phyloP scores from a whole-genome alignment of 2,888 invertebrate genomes.

The Frankliniella fusca region DNA sequence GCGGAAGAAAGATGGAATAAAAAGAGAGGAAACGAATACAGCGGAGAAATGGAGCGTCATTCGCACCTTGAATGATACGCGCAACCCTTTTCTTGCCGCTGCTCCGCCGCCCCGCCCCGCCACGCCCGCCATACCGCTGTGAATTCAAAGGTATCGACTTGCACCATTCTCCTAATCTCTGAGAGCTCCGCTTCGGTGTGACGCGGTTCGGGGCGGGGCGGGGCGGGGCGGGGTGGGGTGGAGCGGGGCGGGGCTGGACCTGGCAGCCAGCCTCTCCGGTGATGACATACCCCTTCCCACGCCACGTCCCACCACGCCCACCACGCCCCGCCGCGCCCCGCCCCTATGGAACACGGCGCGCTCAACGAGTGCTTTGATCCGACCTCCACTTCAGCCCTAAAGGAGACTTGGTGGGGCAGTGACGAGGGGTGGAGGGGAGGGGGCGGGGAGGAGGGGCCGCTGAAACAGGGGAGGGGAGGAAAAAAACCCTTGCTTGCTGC shows the following conservation, averaged over 20 bases:
- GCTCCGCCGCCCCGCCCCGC: not conserved
- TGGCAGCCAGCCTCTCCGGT: not conserved
- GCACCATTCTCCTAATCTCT: constrained; percentile 16
- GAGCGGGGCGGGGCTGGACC: not conserved
- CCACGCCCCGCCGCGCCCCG: not conserved
- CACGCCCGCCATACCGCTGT: not conserved
- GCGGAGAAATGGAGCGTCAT: not conserved
- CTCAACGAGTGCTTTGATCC: constrained; percentile 19
- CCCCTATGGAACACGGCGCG: not conserved
- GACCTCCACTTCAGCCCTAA: constrained; percentile 21
- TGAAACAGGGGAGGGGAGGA: not conserved
- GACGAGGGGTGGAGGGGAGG: not conserved
- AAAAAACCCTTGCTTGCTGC: not conserved
- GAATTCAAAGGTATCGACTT: constrained; percentile 23
- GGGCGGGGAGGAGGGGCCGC: not conserved
- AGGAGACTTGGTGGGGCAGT: not conserved
- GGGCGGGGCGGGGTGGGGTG: not conserved
- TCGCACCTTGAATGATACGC: not conserved
- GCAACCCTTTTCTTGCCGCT: not conserved
- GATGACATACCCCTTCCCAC: constrained; percentile 12
- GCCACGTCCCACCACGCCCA: not conserved
- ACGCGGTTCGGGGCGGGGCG: not conserved
- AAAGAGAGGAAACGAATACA: not conserved
- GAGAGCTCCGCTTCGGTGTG: not conserved
- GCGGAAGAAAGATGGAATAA: not conserved